phyloP scores from a whole-genome alignment of 2,113 vertebrate species.

The Bolborhynchus lineola region DNA sequence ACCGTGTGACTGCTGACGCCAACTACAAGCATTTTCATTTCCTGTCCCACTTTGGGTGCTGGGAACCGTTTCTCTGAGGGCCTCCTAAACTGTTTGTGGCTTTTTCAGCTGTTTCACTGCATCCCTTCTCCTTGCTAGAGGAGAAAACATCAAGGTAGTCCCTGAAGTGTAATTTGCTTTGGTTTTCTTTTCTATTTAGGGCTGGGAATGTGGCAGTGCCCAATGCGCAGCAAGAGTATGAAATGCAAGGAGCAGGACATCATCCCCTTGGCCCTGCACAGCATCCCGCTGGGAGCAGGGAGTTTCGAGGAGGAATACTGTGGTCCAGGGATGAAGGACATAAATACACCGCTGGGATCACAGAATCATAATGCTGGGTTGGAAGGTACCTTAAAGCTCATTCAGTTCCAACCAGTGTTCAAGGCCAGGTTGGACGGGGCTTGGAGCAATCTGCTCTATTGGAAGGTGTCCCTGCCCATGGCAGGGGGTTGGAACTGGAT shows the following conservation, averaged over 20 bases:
- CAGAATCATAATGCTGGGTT: neutral
- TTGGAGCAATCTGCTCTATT: neutral
- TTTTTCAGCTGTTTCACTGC: neutral
- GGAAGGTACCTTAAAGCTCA: neutral
- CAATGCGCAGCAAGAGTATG: neutral
- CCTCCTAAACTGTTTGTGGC: fast-evolving
- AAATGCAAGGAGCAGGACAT: neutral
- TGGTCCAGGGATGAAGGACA: neutral
- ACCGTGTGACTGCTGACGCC: slow-evolving; percentile 6
- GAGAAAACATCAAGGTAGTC: neutral
- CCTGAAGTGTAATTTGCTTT: neutral
- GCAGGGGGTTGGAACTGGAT: too few relatives aligned
- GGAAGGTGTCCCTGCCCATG: neutral
- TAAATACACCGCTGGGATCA: fast-evolving
- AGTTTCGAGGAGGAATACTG: neutral
- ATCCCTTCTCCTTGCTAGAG: neutral
- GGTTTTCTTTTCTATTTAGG: neutral
- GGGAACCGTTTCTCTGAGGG: neutral
- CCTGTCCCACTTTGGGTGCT: neutral
- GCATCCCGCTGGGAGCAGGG: neutral
- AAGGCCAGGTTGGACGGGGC: neutral
- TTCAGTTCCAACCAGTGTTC: neutral
- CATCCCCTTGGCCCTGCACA: neutral
- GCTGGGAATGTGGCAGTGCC: neutral
- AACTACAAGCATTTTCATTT: neutral